phyloP scores from a whole-genome alignment of 2,113 vertebrate species.

The Eptesicus fuscus region DNA sequence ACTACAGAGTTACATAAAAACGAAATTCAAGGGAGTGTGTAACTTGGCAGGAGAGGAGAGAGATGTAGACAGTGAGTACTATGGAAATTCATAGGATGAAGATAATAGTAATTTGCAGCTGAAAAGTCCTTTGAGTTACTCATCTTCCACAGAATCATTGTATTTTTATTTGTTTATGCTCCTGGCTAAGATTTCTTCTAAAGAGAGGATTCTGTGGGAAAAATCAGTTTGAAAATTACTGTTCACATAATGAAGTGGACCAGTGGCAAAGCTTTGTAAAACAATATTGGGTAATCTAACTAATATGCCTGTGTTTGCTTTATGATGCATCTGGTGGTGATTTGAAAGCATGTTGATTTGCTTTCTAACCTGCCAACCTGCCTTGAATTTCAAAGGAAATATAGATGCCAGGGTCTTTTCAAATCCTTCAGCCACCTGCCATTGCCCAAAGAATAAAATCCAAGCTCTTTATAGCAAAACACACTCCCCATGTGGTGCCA shows the following conservation, averaged over 20 bases:
- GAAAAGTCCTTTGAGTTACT: slow-evolving; percentile 52
- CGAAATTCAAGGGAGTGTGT: neutral
- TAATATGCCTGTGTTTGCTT: neutral
- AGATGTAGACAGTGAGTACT: neutral
- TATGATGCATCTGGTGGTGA: neutral
- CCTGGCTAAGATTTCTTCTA: slow-evolving; percentile 52
- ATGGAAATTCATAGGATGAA: slow-evolving; percentile 30
- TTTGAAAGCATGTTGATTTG: slow-evolving; percentile 24
- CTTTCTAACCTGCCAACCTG: neutral
- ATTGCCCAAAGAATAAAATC: neutral
- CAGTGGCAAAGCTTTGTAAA: neutral
- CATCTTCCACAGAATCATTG: slow-evolving; percentile 37
- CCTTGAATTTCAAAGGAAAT: slow-evolving; percentile 16
- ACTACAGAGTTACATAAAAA: neutral
- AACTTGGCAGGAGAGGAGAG: slow-evolving; percentile 8
- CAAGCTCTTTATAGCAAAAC: neutral
- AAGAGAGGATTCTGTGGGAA: slow-evolving; percentile 14
- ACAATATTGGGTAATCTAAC: neutral
- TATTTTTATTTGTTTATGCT: slow-evolving; percentile 65
- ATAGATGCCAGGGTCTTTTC: neutral
- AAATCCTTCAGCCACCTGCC: neutral
- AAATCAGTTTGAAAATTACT: slow-evolving; percentile 36
- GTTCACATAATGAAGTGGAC: neutral
- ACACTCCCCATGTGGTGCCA: neutral
- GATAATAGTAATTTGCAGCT: neutral